Conservation (phyloP, 2,797 vertebrate genomes). For the Peromyscus eremicus region DNA sequence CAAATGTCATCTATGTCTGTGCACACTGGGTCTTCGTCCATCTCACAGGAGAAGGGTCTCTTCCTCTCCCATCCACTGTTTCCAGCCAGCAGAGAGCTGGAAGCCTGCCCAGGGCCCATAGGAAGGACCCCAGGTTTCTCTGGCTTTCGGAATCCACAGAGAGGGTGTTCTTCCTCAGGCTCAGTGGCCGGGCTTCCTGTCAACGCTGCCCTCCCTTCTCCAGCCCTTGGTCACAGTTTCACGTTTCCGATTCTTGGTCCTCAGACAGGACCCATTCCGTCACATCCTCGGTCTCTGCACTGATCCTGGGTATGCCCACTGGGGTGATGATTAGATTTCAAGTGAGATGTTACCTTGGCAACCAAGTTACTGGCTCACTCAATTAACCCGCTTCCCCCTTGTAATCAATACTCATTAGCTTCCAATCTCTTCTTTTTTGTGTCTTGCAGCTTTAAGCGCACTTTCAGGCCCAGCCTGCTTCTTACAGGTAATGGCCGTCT, state of each 20-base stretch:
- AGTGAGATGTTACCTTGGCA: slow-evolving; percentile 78
- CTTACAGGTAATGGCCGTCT: background rate
- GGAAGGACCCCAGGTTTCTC: background rate
- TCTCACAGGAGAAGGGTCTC: background rate
- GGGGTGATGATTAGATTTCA: slow-evolving; percentile 62
- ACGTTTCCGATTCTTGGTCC: background rate
- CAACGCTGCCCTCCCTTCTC: background rate
- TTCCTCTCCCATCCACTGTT: background rate
- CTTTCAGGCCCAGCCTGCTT: background rate
- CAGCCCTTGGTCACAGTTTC: background rate
- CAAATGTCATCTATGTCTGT: background rate
- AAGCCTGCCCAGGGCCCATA: background rate
- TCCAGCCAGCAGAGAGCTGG: background rate
- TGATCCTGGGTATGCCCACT: background rate
- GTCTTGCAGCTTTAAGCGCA: slow-evolving; percentile 16
- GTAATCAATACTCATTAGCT: slow-evolving; percentile 81
- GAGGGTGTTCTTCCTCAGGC: background rate
- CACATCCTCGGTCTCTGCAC: background rate
- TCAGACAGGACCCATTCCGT: background rate
- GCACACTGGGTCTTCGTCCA: background rate
- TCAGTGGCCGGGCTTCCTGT: background rate
- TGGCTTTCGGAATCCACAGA: background rate
- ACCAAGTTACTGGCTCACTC: slow-evolving; percentile 78
- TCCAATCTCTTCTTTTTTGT: slow-evolving; percentile 29
- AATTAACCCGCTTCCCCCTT: slow-evolving; percentile 74